Conservation (phyloP, 1,140 invertebrate species). For the Hyles euphorbiae region DNA sequence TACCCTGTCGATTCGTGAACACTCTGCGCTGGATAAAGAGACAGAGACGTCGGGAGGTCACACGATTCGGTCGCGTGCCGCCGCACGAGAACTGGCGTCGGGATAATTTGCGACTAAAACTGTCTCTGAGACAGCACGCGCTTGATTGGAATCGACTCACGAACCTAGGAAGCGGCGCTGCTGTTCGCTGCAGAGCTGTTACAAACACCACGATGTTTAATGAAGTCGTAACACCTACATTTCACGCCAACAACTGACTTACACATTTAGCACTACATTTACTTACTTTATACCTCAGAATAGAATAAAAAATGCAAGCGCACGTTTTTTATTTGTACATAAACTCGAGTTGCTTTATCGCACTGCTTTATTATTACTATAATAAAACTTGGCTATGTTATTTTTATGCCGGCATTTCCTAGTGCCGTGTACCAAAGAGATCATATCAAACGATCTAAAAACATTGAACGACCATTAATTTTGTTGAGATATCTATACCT, state of each 20-base stretch:
- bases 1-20: conserved; percentile 30
- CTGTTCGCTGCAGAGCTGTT: conserved; percentile 21
- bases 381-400: no score
- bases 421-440: background rate
- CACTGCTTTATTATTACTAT: no score
- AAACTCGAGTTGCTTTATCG: no score
- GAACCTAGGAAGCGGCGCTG: conserved; percentile 35
- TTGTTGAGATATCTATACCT: no score
- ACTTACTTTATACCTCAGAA: no score
- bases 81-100: conserved; percentile 25
- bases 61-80: conserved; percentile 35
- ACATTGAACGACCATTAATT: no score
- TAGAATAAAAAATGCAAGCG: no score
- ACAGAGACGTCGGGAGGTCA: conserved; percentile 27
- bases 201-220: conserved; percentile 16
- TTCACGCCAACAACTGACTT: background rate
- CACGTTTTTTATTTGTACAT: no score
- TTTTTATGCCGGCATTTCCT: background rate
- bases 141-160: conserved; percentile 44
- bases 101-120: conserved; percentile 39
- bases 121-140: conserved; percentile 33
- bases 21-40: conserved; percentile 19
- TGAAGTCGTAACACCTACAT: conserved; percentile 25
- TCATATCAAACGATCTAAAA: background rate
- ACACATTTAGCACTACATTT: no score